Base-by-base conservation (phyloP, 2,113 vertebrate genomes). In the Paratilapia polleni region DNA sequence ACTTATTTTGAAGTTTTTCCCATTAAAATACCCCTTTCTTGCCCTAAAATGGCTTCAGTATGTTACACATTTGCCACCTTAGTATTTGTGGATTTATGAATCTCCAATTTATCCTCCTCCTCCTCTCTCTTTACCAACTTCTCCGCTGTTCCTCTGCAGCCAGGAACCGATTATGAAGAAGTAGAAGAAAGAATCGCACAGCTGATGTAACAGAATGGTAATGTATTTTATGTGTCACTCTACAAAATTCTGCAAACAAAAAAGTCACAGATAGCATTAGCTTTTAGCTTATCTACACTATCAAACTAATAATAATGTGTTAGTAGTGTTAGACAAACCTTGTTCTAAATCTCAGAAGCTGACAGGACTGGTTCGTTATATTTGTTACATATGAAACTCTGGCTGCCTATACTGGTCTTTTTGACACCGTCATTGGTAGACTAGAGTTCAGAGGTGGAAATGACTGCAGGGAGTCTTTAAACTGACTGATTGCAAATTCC, bases 381-480 rank as follows among this genome's bases (percentile, higher is more conserved):
- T 70, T 70, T 19, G 17, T 49, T 26, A 49, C 8, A 0, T 0
- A 28, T 0, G 5, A 70, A 28, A 49, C 9, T 19, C 41, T 47
- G 15, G 17, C 24, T 70, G 0, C 24, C 41, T 28, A 24, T 12
- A 49, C 17, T 28, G 22, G 41, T 0, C 15, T 49, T 49, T 70
- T 70, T 70, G 41, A 26, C 0, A 47, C 38, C 47, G 0, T 19
- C 26, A 5, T 47, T 47, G 8, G 13, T 28, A 43, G 49, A 49
- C 5, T 49, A 49, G 22, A 52, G 17, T 52, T 52, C 49, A 28
- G 43, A 49, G 47, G 5, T 17, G 15, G 17, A 19, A 52, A 19
- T 19, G 22, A 68, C 64, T 68, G 5, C 26, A 19, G 24, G 64
- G 47, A 47, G 22, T 6, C 8, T 47, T 47, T 68, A 22, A 26